These are phyloP conservation scores for Deilephila elpenor DNA, from an alignment of 2,888 invertebrate genomes.

Conservation along the genomic window DNA sequence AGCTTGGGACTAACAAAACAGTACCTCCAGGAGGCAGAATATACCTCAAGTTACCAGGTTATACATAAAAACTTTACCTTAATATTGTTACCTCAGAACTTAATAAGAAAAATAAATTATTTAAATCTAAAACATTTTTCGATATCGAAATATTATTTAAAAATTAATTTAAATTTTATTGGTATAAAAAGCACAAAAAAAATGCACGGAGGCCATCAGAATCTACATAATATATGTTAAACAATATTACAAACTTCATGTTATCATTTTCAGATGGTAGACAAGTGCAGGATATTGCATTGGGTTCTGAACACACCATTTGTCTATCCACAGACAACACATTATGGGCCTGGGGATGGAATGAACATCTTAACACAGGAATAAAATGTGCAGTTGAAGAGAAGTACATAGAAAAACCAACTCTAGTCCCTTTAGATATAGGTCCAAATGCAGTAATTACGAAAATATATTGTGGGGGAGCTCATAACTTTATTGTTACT, in stretches of 20 bases:
- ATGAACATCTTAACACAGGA: constrained; percentile 95
- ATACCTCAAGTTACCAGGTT: constrained; percentile 71
- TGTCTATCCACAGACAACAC: constrained; percentile 87
- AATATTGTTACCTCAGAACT: neutral
- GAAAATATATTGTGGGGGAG: constrained; percentile 74
- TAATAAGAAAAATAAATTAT: too few species aligned
- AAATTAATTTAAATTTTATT: neutral
- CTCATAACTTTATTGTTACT: constrained; percentile 73
- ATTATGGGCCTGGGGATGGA: constrained; percentile 94
- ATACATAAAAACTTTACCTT: constrained; percentile 33
- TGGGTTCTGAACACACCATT: constrained; percentile 93
- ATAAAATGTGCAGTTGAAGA: constrained; percentile 66
- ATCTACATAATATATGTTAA: too few species aligned
- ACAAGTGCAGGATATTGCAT: constrained; percentile 83
- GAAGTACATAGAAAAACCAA: constrained; percentile 61
- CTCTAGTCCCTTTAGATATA: constrained; percentile 59
- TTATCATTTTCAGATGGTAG: constrained; percentile 69
- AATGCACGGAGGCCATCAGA: too few species aligned
- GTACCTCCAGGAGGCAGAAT: constrained; percentile 62
- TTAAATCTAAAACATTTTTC: too few species aligned
- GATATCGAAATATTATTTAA: too few species aligned
- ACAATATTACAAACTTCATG: neutral
- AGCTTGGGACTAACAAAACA: constrained; percentile 84
- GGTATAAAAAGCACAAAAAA: too few species aligned
- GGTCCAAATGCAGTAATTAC: constrained; percentile 50